Evolutionary conservation across 2,113 vertebrate species (phyloP), one percentile per base, ranked within the genome.

Genomic region (Cynocephalus volans): DNA sequence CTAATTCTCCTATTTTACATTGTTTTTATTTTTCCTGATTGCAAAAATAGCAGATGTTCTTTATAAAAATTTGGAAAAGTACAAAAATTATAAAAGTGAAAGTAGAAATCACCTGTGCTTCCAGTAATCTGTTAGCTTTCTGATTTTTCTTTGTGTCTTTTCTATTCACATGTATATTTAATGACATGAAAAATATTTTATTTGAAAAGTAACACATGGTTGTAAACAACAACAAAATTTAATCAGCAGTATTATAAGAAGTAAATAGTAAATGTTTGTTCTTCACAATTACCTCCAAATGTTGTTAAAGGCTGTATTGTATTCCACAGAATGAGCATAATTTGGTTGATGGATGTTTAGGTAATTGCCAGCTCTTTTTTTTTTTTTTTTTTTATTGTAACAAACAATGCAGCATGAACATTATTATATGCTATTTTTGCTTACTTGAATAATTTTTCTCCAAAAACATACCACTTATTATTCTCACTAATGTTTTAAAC

Each of bases 281-380:
- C 23, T 76, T 77, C 28, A 72, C 21, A 64, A 1, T 72, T 72
- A 80, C 50, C 28, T 80, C 48, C 23, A 81, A 73, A 82, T 24
- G n/a, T 81, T 7, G 3, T 45, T 81, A 67, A 65, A 82, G n/a
- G 14, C 28, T 81, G 11, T 81, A 11, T 81, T 67, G 21, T 58
- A 36, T 54, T 67, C 9, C 24, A 45, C 24, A 80, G 65, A 52
- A 58, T 89, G 6, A 5, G 24, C 14, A 48, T 79, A 73, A 56
- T 89, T 92, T 64, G 33, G 12, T 73, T 85, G 19, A n/a, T 97
- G 48, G 41, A 48, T 95, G 6, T 72, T 88, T 67, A 83, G 88
- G 12, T 77, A 45, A 1, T 54, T 92, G 21, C 8, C 19, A 67
- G 7, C 45, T 72, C 3, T 31, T 41, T 48, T 52, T 48, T 82